Evolutionary conservation across 2,797 vertebrate genomes (phyloP).

Genomic region (Simalia tracyae): DNA sequence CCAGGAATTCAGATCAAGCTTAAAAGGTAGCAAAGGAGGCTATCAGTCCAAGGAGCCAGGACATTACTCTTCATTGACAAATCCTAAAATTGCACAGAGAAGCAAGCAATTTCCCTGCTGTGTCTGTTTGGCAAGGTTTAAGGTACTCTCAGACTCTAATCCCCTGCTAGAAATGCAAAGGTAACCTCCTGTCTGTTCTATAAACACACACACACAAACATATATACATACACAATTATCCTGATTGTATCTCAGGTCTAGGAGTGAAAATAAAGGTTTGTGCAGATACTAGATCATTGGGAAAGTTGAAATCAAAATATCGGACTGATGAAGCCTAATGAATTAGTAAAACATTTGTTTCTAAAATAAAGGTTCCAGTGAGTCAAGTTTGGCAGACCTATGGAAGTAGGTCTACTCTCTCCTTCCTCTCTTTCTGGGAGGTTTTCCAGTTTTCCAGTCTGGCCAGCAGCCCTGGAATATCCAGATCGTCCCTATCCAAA

Average conservation of each 20-base stretch:
- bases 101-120: not conserved
- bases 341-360: not conserved
- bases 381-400: too few relatives aligned
- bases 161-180: not conserved
- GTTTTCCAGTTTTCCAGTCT: too few relatives aligned
- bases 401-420: too few relatives aligned
- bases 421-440: too few relatives aligned
- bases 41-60: not conserved
- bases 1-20: not conserved
- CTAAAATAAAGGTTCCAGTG: too few relatives aligned
- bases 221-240: too few relatives aligned
- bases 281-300: not conserved
- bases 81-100: not conserved
- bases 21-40: slow-evolving; percentile 1
- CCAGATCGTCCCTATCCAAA: too few relatives aligned
- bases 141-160: not conserved
- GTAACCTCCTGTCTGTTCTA: not conserved
- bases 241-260: not conserved
- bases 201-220: not conserved
- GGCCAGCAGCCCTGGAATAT: too few relatives aligned
- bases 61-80: not conserved
- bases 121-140: not conserved
- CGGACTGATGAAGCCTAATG: not conserved
- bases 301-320: not conserved
- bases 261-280: not conserved